A percentile compares a stretch with the other conserved stretches of the same genome.
Evolutionary conservation across 2,113 vertebrate genomes (phyloP).

Genomic region (Podiceps cristatus): DNA sequence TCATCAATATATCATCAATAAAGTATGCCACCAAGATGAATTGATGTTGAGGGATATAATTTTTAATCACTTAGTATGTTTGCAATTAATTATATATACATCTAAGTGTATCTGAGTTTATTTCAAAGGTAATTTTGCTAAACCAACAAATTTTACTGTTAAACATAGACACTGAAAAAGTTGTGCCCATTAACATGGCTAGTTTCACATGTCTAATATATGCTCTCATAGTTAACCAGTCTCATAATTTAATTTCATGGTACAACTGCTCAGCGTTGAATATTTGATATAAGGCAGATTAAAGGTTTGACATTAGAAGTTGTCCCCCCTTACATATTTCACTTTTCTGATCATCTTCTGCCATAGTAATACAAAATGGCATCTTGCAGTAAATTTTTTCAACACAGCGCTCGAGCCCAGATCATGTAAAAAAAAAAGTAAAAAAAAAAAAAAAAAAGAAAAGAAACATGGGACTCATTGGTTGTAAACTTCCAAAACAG

Average conservation of each 20-base stretch:
- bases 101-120: neutral
- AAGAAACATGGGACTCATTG: neutral
- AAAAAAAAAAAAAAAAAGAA: neutral
- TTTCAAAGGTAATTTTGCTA: neutral
- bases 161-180: neutral
- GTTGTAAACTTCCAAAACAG: neutral
- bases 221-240: conserved; percentile 32
- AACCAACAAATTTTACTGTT: conserved; percentile 11
- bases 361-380: neutral
- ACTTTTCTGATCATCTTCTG: neutral
- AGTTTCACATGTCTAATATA: conserved; percentile 7
- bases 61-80: neutral
- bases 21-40: neutral
- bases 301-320: neutral
- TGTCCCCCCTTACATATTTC: neutral
- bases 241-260: conserved; percentile 40
- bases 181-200: neutral
- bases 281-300: neutral
- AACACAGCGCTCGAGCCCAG: neutral
- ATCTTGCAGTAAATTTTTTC: neutral
- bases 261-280: neutral
- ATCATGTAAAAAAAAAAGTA: neutral
- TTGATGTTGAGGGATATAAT: neutral
- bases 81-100: conserved; percentile 17
- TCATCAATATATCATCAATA: neutral